Evolutionary conservation across 2,113 vertebrate genomes (phyloP).

Genomic region (Bufo bufo): DNA sequence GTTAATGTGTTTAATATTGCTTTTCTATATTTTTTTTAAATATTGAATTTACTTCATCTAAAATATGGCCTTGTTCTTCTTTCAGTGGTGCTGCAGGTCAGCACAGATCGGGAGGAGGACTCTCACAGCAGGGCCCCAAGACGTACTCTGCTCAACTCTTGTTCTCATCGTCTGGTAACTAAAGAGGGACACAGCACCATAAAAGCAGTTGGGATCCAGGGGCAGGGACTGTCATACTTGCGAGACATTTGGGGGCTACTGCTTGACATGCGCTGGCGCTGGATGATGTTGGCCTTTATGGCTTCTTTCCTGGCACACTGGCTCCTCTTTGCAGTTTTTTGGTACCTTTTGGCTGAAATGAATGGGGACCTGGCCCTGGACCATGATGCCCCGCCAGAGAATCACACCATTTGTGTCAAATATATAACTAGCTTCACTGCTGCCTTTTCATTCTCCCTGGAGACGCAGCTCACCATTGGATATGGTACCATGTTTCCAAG

Average conservation of each 20-base stretch:
- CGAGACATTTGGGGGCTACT: conserved; percentile 92
- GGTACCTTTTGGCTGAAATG: conserved; percentile 93
- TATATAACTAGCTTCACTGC: conserved; percentile 94
- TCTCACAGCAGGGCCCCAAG: conserved; percentile 77
- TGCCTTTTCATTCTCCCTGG: conserved; percentile 95
- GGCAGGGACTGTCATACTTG: conserved; percentile 78
- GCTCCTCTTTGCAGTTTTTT: conserved; percentile 94
- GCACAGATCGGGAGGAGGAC: conserved; percentile 66
- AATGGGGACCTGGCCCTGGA: conserved; percentile 94
- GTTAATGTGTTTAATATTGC: no score
- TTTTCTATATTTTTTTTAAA: no score
- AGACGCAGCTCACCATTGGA: conserved; percentile 96
- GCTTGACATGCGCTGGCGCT: conserved; percentile 94
- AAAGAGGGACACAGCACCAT: conserved; percentile 90
- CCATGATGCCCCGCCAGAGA: conserved; percentile 86
- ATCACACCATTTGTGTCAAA: conserved; percentile 94
- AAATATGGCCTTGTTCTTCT: conserved; percentile 6
- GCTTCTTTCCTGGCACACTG: conserved; percentile 92
- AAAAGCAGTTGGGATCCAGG: conserved; percentile 70
- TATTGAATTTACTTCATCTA: neutral
- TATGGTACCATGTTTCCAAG: conserved; percentile 98
- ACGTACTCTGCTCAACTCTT: conserved; percentile 77
- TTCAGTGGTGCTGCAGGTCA: conserved; percentile 61
- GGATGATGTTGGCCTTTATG: conserved; percentile 93
- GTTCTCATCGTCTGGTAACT: conserved; percentile 82